Evolutionary conservation across 2,113 vertebrate genomes (phyloP), one percentile per base, ranked within the genome.

Genomic region (Seriola aureovittata): DNA sequence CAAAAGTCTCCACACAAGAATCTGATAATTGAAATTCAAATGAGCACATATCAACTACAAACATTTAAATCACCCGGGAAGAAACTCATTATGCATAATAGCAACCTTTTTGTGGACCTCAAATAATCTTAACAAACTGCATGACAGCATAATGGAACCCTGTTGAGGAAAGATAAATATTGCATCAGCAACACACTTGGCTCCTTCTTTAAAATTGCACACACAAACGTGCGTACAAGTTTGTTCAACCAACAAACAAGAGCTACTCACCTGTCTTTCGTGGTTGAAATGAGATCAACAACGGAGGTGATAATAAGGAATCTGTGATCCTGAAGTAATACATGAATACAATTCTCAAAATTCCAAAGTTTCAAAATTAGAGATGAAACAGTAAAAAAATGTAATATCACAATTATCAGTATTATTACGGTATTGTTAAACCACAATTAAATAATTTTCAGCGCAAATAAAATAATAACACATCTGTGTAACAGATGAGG

Each of bases 21-120:
- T 88, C 62, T 69, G 86, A 88, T 92, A 75, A 92, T 84, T 89
- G 84, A 91, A 91, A 94, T 84, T 87, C 87, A 91, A 90, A 88
- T 87, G 75, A 88, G 85, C 67, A 83, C 82, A 71, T 78, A 90
- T 88, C 71, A 67, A 70, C 74, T 52, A 81, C 81, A 87, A 87
- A 91, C 84, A 91, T 91, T 90, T 84, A 90, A 91, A 92, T 89
- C 58, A 86, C 72, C 65, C 50, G 12, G 78, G 85, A 86, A 81
- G 80, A 90, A 85, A 89, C 65, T 82, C 88, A 93, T 93, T 89
- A 90, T 90, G 88, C 75, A 81, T 90, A 76, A 90, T 68, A 88
- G 87, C 29, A 90, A 71, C 64, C 52, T 82, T 87, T 84, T 86
- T 66, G 70, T 91, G 78, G 75, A 86, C 84, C 81, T 89, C 85